These are phyloP conservation scores for Sarcophaga subvicina DNA, from an alignment of 2,888 invertebrate species.

Conservation along the genomic window DNA sequence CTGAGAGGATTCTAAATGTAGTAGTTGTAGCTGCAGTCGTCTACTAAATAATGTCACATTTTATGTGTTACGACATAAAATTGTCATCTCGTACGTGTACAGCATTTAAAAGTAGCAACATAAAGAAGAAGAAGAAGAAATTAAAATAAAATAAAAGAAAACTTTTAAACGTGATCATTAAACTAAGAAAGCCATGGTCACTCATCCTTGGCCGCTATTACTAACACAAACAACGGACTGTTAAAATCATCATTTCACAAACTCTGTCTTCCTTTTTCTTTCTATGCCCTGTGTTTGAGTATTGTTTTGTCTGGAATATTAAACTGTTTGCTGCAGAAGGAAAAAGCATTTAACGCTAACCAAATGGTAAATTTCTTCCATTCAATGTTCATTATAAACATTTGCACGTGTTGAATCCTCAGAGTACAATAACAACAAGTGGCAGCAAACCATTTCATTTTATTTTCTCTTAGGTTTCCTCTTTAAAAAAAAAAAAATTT, in stretches of 20 bases:
- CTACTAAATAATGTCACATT: slow-evolving; percentile 46
- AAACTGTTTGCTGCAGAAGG: background rate
- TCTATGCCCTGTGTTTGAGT: background rate
- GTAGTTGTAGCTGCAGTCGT: slow-evolving; percentile 30
- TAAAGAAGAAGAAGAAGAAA: slow-evolving; percentile 14
- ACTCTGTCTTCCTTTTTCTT: background rate
- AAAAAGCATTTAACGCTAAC: slow-evolving; percentile 11
- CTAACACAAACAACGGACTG: background rate
- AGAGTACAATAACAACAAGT: slow-evolving; percentile 42
- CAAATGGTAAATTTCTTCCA: background rate
- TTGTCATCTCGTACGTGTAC: slow-evolving; percentile 55
- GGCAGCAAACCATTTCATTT: background rate
- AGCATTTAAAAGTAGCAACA: slow-evolving; percentile 31
- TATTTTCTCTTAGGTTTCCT: background rate
- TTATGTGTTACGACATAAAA: slow-evolving; percentile 56
- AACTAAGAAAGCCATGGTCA: background rate
- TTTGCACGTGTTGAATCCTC: background rate
- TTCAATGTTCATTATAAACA: background rate
- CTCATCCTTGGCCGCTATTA: too few relatives aligned
- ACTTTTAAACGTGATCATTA: slow-evolving; percentile 33
- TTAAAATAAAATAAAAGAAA: background rate
- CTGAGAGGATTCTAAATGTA: slow-evolving; percentile 20
- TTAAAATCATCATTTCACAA: background rate
- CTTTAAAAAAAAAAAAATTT: too few relatives aligned
- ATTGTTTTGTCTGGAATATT: slow-evolving; percentile 7